Percentiles rank a stretch among this genome's conserved stretches.
These are phyloP conservation scores for Notarius lentiginosus DNA, from an alignment of 2,113 vertebrate species.

Conservation along the genomic window DNA sequence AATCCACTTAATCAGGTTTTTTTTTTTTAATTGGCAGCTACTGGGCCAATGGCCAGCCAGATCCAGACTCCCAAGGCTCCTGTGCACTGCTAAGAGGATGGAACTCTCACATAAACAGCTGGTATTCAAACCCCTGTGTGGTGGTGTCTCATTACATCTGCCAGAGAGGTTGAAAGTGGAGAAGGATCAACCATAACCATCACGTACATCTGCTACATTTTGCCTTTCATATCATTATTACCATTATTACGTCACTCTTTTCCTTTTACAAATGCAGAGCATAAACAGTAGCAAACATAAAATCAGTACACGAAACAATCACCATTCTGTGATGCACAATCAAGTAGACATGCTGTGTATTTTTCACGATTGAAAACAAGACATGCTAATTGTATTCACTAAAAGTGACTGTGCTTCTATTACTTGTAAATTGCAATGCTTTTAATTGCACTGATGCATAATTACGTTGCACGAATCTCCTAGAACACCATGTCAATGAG, in stretches of 20 bases:
- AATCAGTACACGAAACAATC: background rate
- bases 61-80: rapidly evolving
- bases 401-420: background rate
- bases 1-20: background rate
- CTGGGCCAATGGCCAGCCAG: conserved; percentile 26
- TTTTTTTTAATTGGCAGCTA: conserved; percentile 54
- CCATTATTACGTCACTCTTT: background rate
- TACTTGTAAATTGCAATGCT: background rate
- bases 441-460: conserved; percentile 12
- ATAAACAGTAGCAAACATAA: background rate
- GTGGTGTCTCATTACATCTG: conserved; percentile 66
- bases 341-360: background rate
- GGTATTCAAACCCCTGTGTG: conserved; percentile 29
- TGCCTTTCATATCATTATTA: background rate
- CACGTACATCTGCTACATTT: background rate
- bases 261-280: background rate
- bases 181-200: background rate
- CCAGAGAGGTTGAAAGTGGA: conserved; percentile 42
- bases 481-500: background rate
- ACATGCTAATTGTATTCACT: background rate
- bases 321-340: background rate
- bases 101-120: conserved; percentile 43
- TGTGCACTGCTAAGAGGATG: conserved; percentile 57
- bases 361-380: background rate
- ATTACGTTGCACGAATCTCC: background rate